Base-by-base conservation (phyloP, 2,888 invertebrate genomes). In the Leptinotarsa peninsularis region DNA sequence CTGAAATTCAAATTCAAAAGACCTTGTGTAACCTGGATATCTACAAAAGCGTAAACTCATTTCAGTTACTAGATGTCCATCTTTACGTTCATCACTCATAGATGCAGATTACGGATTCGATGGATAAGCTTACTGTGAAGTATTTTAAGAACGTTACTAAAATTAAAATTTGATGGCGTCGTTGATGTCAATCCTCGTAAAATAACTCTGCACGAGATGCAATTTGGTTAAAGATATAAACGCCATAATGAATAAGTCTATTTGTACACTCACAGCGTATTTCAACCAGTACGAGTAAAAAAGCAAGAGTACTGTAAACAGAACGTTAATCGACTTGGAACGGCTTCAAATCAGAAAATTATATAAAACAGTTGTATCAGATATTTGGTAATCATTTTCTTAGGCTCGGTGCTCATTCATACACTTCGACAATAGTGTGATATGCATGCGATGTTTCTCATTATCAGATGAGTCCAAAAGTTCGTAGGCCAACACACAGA, bases 121-220 rank as follows among this genome's bases (percentile, higher is more conserved):
- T 60, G 66, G 67, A 78, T 78, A 77, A 78, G 75, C 76, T 72
- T 67, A 50, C 75, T 43, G 70, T 78, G 75, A 78, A 69, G 78
- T 76, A 78, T 77, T 77, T 78, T 74, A 21, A 72, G 78, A 75
- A 78, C 76, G 74, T 75, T 71, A 43, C 72, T 75, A 75, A 69
- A 75, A 67, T 66, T 75, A 75, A 74, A 73, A 67, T 70, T 78
- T 78, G 63, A 78, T 72, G 76, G 75, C 73, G 73, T 75, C 78
- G 73, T 74, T 78, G 74, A 58, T 58, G 58, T 58, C 58, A 58
- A 58, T 58, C 13, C 21, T 58, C 58, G 58, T 58, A 58, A 58
- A 58, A 21, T 58, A 58, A 18, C n/a, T 58, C 58, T 18, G 58
- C 58, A 58, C 10, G 58, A 58, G 10, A 58, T 14, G 58, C 58